Base-by-base conservation (phyloP, 2,797 vertebrate species). In the Florisuga fusca region DNA sequence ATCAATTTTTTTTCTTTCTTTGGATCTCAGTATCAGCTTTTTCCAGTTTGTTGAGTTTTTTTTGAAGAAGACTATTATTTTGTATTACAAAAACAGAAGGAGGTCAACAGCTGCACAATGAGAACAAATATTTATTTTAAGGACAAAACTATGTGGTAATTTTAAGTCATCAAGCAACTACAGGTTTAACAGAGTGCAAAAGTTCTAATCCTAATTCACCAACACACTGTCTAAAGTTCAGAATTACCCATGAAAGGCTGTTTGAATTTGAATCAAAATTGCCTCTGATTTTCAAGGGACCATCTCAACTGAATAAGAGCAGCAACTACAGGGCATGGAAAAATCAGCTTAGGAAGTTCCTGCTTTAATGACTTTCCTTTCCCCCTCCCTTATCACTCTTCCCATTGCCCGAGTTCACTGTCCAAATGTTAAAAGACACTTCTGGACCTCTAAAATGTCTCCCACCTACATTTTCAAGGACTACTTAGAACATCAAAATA, bases 1-100 rank as follows among this genome's bases (percentile, higher is more conserved):
- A 59, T 0, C n/a, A 13, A 15, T 7, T 36, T 41, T 8, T 9
- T 3, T 3, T 2, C 10, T 2, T 19, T 74, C 51, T 84, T 58
- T 67, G 38, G n/a, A 53, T 25, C 6, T 72, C 25, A 51, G 1
- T 50, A 66, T 19, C 6, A 86, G 16, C 21, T 4, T 72, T 68
- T 73, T 46, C 4, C n/a, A 82, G 25, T 51, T 50, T 51, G 10
- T 29, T 85, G 14, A 13, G 0, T 3, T 50, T 62, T 62, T 87
- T 83, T 73, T 55, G 31, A 75, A 25, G 25, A 64, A 48, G 13
- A 41, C 10, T 50, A 66, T 18, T 57, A 26, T 41, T 88, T 77
- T 21, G 2, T 55, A 38, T 53, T 55, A 86, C 34, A 90, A 67
- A 43, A 86, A 57, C 18, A 69, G 48, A n/a, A 91, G 12, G 22